Evolutionary conservation across 2,888 invertebrate species (phyloP), one percentile per base, ranked within the genome.

Genomic region (Lordiphosa andalusiaca): DNA sequence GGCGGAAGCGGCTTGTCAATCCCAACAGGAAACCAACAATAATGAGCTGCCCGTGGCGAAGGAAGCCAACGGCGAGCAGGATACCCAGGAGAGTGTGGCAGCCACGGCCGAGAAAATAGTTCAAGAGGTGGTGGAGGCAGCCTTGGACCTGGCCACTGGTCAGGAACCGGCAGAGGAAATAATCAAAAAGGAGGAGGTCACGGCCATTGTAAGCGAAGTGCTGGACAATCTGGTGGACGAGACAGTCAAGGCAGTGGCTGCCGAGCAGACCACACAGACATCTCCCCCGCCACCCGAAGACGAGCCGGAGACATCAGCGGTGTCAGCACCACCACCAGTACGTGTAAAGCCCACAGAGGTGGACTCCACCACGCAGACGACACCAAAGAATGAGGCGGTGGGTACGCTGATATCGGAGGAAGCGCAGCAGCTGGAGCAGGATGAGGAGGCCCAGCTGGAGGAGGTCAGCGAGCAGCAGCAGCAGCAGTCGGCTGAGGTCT

Each of bases 351-450:
- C 85, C 39, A 84, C 60, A 19, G 87, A 86, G 55, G 72, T 84
- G 53, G 87, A 87, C 55, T 87, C 87, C 3, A 88, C 88, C 53
- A 81, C 84, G 50, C 84, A 84, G 69, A 84, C 85, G n/a, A 88
- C 87, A 56, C 87, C 87, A 19, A 86, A 86, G 56, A 86, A 77
- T 33, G 75, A 77, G 65, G 75, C 84, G 3, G 2, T 30, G 9
- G 70, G 61, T 3, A 12, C 39, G 5, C 58, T 56, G 16, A 64
- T 55, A 7, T 10, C 10, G 1, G 42, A 44, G 4, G 30, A 13
- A 33, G 16, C 44, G 0, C 5, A 6, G 23, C 54, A 35, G 60
- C 67, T 33, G 58, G 90, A 52, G 91, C 91, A 41, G 19, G 80
- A 83, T 6, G 68, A 63, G 12, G 66, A 75, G 16, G 47, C 58